Percentiles rank a stretch among this genome's conserved stretches.
Conservation (phyloP, 2,888 invertebrate genomes). For the Aphrophora alni region DNA sequence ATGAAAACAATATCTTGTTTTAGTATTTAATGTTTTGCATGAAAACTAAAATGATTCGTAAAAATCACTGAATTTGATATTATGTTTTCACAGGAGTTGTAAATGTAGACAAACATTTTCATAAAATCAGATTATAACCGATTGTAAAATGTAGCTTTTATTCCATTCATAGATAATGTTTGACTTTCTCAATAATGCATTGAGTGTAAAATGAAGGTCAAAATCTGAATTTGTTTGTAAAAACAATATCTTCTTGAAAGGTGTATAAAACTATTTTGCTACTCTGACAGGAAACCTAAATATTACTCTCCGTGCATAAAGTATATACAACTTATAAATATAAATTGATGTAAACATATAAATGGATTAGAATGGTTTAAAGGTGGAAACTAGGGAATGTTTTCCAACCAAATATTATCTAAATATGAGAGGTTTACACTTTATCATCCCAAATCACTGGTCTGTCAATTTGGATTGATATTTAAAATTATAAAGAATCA, state of each 20-base stretch:
- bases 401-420: neutral
- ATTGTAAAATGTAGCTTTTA: neutral
- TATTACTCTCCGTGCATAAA: neutral
- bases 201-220: neutral
- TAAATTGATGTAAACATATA: no score
- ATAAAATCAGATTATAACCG: neutral
- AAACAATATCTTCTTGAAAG: neutral
- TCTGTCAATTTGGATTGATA: no score
- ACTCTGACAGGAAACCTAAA: neutral
- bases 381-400: neutral
- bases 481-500: no score
- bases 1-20: no score
- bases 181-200: neutral
- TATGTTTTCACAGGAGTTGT: neutral
- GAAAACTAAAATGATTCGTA: no score
- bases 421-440: neutral
- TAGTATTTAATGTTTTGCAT: no score
- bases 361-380: neutral
- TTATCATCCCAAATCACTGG: no score
- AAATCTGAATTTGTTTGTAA: neutral
- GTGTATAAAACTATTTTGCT: neutral
- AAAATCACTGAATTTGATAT: no score
- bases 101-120: neutral
- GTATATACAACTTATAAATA: neutral
- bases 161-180: neutral